A percentile compares a stretch with the other conserved stretches of the same genome.
Conservation (phyloP, 2,888 invertebrate genomes). For the Mythimna pallens region DNA sequence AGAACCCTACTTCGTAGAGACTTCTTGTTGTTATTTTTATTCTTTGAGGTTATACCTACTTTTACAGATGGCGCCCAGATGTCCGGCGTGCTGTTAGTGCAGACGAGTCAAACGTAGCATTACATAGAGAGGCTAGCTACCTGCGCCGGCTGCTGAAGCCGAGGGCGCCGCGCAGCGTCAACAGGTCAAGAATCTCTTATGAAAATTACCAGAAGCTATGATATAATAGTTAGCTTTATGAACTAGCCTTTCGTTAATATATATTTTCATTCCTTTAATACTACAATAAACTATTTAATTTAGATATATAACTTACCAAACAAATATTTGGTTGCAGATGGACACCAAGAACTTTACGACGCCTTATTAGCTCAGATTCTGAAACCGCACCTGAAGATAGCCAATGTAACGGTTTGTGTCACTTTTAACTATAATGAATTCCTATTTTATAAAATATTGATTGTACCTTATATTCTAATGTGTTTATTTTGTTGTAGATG, state of each 20-base stretch:
- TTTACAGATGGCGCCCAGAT: constrained; percentile 78
- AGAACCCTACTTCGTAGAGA: background rate
- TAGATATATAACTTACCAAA: background rate
- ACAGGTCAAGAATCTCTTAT: constrained; percentile 71
- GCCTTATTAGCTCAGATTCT: constrained; percentile 82
- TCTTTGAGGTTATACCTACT: background rate
- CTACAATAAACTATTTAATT: background rate
- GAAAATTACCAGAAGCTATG: background rate
- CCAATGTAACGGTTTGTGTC: constrained; percentile 73
- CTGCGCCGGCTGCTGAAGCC: constrained; percentile 77
- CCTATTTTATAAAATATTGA: background rate
- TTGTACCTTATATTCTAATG: background rate
- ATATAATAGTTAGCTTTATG: no score
- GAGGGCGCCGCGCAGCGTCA: constrained; percentile 75
- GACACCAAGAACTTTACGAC: constrained; percentile 82
- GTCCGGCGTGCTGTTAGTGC: constrained; percentile 85
- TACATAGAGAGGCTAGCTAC: constrained; percentile 80
- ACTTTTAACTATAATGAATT: background rate
- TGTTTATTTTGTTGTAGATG: constrained; percentile 55
- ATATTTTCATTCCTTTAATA: background rate
- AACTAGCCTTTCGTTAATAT: no score
- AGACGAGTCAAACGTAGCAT: constrained; percentile 79
- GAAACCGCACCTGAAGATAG: constrained; percentile 75
- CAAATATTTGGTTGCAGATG: constrained; percentile 73
- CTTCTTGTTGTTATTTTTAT: no score